Evolutionary conservation across 2,888 invertebrate species (phyloP).

Genomic region (Cheilosia pagana): DNA sequence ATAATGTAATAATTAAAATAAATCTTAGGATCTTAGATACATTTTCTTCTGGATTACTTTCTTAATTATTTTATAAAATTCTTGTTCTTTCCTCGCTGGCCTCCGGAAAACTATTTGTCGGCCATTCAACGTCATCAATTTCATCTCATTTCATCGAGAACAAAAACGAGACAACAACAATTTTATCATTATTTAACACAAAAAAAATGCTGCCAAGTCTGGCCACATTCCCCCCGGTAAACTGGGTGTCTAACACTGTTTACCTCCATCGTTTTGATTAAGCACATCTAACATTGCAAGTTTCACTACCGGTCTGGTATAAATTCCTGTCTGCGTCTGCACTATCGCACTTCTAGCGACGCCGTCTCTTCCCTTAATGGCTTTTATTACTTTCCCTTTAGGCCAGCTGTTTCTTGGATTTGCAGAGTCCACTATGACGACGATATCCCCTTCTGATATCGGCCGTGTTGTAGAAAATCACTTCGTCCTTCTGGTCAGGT

Average conservation of each 20-base stretch:
- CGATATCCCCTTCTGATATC: constrained; percentile 54
- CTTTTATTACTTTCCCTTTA: constrained; percentile 36
- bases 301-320: constrained; percentile 28
- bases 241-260: constrained; percentile 1
- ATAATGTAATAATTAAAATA: no score
- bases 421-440: constrained; percentile 52
- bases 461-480: constrained; percentile 52
- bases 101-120: no score
- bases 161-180: no score
- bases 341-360: constrained; percentile 15
- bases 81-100: no score
- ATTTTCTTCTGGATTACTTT: no score
- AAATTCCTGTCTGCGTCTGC: constrained; percentile 24
- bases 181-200: no score
- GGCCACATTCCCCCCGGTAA: constrained; percentile 11
- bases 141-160: no score
- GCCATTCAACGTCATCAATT: no score
- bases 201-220: constrained; percentile 14
- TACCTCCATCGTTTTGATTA: background rate
- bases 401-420: constrained; percentile 46
- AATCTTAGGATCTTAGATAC: no score
- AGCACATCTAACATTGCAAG: constrained; percentile 22
- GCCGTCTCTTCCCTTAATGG: constrained; percentile 16
- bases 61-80: no score
- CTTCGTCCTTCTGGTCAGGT: constrained; percentile 49